phyloP scores from a whole-genome alignment of 2,113 vertebrate species.

The Procapra przewalskii region DNA sequence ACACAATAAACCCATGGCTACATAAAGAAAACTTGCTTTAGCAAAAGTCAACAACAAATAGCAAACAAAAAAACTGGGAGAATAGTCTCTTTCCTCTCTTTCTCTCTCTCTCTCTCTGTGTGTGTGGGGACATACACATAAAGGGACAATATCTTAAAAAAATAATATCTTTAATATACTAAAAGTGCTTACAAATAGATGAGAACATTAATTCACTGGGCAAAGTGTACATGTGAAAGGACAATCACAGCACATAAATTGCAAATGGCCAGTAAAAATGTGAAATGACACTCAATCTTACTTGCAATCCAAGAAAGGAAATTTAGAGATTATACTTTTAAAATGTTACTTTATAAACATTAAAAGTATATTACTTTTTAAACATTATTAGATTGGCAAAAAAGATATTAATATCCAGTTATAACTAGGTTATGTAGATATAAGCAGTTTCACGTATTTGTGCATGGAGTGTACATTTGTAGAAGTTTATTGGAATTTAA shows the following conservation, averaged over 20 bases:
- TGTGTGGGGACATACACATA: background rate
- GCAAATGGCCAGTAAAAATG: background rate
- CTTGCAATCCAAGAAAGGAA: background rate
- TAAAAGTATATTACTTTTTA: background rate
- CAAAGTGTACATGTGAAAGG: background rate
- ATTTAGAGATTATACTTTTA: background rate
- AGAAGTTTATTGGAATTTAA: conserved; percentile 27
- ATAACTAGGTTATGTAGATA: background rate
- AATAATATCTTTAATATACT: background rate
- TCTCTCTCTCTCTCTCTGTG: background rate
- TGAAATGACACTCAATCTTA: background rate
- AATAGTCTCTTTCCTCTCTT: background rate
- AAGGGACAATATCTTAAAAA: background rate
- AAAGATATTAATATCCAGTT: background rate
- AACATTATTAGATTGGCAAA: background rate
- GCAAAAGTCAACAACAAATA: background rate
- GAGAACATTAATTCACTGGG: background rate
- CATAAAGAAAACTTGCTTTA: background rate
- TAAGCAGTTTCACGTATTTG: background rate
- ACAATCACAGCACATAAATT: background rate
- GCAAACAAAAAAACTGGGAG: background rate
- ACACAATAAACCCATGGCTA: background rate
- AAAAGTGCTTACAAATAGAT: background rate
- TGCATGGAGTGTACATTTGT: background rate
- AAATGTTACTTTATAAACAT: background rate